Evolutionary conservation across 2,888 invertebrate species (phyloP), one percentile per base, ranked within the genome.

Genomic region (Macrosiphum euphorbiae): DNA sequence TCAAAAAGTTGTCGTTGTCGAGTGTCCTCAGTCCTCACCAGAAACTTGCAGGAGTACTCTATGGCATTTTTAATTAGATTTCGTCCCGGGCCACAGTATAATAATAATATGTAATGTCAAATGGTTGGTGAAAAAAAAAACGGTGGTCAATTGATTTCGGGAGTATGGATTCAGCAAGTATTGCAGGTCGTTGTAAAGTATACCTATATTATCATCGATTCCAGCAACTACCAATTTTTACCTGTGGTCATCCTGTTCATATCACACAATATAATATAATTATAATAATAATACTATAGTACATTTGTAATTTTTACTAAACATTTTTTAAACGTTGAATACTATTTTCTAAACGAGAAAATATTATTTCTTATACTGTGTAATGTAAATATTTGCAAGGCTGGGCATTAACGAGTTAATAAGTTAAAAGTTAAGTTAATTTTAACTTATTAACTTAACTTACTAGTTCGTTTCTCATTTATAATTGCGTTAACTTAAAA

Each of bases 61-160:
- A n/a, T 88, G 84, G 55, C 58, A 89, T 84, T 88, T 67, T 92
- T 92, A 92, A 92, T 92, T 92, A 28, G 88, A 88, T 92, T 88
- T 61, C 55, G 55, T 24, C 44, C 50, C 58, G n/a, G 87, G 35
- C 35, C n/a, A 28, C n/a, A 67, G 13, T 67, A n/a, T 67, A n/a
- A 67, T 67, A 67, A 67, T 67, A 67, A 16, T 55, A 55, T 20
- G n/a, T 67, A 16, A 67, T 67, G n/a, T 67, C n/a, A 67, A n/a
- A 67, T n/a, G 16, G n/a, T 67, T 1, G 16, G n/a, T n/a, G n/a
- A 67, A 67, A 67, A n/a, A 58, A 58, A 58, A 58, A 24, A 58
- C 16, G n/a, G n/a, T n/a, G n/a, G n/a, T 13, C 61, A 28, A n/a
- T 67, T n/a, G 67, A 67, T 67, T 67, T 67, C 16, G 16, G 4